These are phyloP conservation scores for Calliopsis andreniformis DNA, from an alignment of 1,140 invertebrate species.

Conservation along the genomic window DNA sequence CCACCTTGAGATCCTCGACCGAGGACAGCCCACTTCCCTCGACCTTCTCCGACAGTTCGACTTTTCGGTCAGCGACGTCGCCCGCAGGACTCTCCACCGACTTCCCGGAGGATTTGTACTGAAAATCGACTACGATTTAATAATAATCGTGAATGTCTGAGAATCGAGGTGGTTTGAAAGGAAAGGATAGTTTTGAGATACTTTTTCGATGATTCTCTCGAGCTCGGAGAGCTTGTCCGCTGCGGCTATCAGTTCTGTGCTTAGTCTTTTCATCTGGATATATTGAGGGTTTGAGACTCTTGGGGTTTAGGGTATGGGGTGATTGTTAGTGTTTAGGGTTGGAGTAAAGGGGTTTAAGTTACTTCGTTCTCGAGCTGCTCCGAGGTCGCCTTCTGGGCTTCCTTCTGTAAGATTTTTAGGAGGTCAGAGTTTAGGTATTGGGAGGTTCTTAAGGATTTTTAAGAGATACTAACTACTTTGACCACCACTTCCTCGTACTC, in stretches of 20 bases:
- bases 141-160: constrained; percentile 53
- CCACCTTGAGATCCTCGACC: constrained; percentile 68
- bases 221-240: constrained; percentile 64
- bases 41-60: constrained; percentile 22
- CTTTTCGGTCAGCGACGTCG: constrained; percentile 38
- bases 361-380: constrained; percentile 69
- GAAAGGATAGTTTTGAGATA: constrained; percentile 46
- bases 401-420: constrained; percentile 61
- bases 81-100: constrained; percentile 29
- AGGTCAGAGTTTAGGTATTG: background rate
- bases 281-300: no score
- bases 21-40: constrained; percentile 35
- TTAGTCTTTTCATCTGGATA: constrained; percentile 64
- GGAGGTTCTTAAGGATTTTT: background rate
- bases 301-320: no score
- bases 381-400: constrained; percentile 64
- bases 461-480: constrained; percentile 61
- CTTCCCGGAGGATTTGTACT: constrained; percentile 61
- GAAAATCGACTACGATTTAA: constrained; percentile 69
- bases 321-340: no score
- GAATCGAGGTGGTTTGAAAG: background rate
- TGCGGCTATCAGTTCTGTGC: constrained; percentile 57
- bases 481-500: constrained; percentile 73
- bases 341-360: constrained; percentile 11
- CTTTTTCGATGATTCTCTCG: constrained; percentile 71